Evolutionary conservation across 2,888 invertebrate genomes (phyloP), one percentile per base, ranked within the genome.

Genomic region (Chymomyza amoena): DNA sequence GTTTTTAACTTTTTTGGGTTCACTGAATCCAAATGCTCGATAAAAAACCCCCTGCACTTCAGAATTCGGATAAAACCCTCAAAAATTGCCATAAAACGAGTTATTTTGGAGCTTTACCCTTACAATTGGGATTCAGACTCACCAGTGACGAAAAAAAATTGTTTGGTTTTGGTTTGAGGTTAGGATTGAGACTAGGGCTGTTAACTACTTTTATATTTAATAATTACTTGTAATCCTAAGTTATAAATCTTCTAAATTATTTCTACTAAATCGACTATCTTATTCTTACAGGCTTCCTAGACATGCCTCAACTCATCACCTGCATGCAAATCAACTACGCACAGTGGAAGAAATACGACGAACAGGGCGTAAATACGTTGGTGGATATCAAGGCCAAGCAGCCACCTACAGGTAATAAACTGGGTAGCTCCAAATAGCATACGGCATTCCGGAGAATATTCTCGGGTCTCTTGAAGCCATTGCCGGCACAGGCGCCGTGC

Each of bases 341-440:
- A 68, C 96, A 96, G 90, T 98, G 98, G 98, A 96, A 96, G 89
- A 96, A 97, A 84, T 94, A 95, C 82, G 95, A 96, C 89, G 96
- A 96, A 75, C 95, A 95, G 77, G 96, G 95, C 63, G 94, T 95
- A 80, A 94, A 95, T 72, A 95, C 96, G 6, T 87, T 95, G 77
- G 94, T 94, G 32, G 96, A 96, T 87, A 94, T 96, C 64, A 93
- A 93, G 83, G 92, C 93, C 81, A 91, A 90, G 77, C 92, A 92
- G 84, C 83, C 89, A 20, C 83, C 90, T 7, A 81, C 91, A 69
- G 86, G 83, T 64, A 74, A 61, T 18, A 91, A 91, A 74, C 81
- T 89, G 76, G 78, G 86, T 57, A 79, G 80, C 69, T 84, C 83
- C 72, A 91, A 91, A 91, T 91, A 91, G 90, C 91, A 91, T 88